Conservation (phyloP, 2,888 invertebrate species). For the Magallana nippona region DNA sequence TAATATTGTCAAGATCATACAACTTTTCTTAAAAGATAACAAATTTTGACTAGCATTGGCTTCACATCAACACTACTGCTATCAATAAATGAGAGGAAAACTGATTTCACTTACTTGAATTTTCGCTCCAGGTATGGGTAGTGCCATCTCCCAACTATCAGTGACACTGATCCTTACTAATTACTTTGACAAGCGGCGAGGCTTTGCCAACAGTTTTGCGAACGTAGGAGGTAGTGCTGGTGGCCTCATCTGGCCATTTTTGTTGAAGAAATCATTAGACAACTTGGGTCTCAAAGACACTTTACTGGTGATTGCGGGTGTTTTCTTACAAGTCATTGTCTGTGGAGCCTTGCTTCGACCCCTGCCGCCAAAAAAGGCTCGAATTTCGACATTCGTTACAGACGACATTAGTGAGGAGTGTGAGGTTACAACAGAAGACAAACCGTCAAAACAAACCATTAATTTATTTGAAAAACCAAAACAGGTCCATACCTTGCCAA, state of each 20-base stretch:
- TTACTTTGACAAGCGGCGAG: conserved; percentile 58
- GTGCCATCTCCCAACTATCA: conserved; percentile 52
- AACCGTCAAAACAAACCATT: neutral
- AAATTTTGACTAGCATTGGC: too few species aligned
- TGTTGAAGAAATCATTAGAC: conserved; percentile 51
- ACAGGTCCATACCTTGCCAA: neutral
- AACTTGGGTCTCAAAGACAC: conserved; percentile 54
- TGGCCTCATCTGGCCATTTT: conserved; percentile 51
- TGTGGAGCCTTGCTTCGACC: conserved; percentile 57
- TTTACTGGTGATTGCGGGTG: conserved; percentile 49
- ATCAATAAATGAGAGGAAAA: neutral
- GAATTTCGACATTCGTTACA: neutral
- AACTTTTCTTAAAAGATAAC: too few species aligned
- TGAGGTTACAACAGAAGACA: neutral
- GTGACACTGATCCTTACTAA: conserved; percentile 48
- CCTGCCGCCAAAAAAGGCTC: neutral
- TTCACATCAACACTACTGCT: neutral
- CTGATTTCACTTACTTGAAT: neutral
- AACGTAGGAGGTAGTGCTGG: conserved; percentile 55
- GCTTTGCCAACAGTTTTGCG: conserved; percentile 58
- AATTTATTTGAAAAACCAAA: neutral
- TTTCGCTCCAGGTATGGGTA: conserved; percentile 51
- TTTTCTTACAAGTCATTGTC: conserved; percentile 51
- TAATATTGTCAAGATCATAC: too few species aligned
- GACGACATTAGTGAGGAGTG: neutral